These are phyloP conservation scores for Sebastes hubbsi DNA, from an alignment of 2,797 vertebrate species.

Conservation along the genomic window DNA sequence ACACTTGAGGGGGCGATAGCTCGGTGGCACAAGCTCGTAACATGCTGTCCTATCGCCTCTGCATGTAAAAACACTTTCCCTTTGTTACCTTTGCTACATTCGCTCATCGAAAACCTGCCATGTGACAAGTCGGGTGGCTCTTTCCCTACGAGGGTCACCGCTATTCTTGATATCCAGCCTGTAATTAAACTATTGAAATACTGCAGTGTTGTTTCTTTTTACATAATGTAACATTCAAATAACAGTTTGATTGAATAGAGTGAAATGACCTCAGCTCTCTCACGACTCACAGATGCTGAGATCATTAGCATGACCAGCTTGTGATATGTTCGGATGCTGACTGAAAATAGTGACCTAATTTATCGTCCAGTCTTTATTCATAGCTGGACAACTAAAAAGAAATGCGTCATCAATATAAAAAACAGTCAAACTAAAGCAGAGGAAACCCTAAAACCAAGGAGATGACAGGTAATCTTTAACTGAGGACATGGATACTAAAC, in stretches of 20 bases:
- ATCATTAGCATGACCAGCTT: neutral
- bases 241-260: slow-evolving; percentile 7
- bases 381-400: slow-evolving; percentile 39
- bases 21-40: slow-evolving; percentile 36
- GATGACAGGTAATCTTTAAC: slow-evolving; percentile 21
- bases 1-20: slow-evolving; percentile 39
- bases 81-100: slow-evolving; percentile 71
- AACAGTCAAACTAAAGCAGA: slow-evolving; percentile 45
- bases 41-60: slow-evolving; percentile 1
- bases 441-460: slow-evolving; percentile 47
- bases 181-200: slow-evolving; percentile 37
- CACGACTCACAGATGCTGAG: neutral
- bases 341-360: slow-evolving; percentile 20
- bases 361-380: neutral
- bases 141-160: neutral
- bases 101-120: slow-evolving; percentile 17
- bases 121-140: slow-evolving; percentile 13
- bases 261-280: slow-evolving; percentile 8
- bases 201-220: slow-evolving; percentile 10
- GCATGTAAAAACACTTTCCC: slow-evolving; percentile 47
- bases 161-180: neutral
- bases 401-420: slow-evolving; percentile 33
- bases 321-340: slow-evolving; percentile 6
- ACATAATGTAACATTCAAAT: slow-evolving; percentile 7
- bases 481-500: slow-evolving; percentile 49